Conservation (phyloP, 2,797 vertebrate genomes). For the Sebastes cheni region DNA sequence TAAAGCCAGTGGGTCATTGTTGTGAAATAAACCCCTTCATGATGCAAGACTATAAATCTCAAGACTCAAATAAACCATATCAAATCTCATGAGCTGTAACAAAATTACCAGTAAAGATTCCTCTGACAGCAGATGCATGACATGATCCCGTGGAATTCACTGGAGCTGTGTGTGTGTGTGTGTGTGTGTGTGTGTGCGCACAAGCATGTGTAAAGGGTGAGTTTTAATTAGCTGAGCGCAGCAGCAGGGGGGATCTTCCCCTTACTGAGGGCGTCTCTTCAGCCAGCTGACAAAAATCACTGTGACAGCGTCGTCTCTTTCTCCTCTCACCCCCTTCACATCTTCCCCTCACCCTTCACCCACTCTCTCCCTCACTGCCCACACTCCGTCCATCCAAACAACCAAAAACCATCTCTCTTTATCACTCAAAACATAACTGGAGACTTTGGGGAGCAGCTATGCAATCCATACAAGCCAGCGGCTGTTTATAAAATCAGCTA, state of each 20-base stretch:
- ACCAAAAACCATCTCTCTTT: not conserved
- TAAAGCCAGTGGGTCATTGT: too few species aligned
- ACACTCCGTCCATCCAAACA: conserved; percentile 7
- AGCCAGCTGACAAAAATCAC: conserved; percentile 63
- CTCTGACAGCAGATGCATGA: conserved; percentile 1
- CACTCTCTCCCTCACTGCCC: not conserved
- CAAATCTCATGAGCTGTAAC: not conserved
- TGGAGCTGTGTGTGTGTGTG: not conserved
- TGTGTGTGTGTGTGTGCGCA: not conserved
- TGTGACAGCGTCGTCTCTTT: conserved; percentile 45
- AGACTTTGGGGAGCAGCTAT: conserved; percentile 18
- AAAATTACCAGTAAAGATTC: not conserved
- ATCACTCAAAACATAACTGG: not conserved
- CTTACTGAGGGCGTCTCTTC: conserved; percentile 44
- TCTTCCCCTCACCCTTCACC: not conserved
- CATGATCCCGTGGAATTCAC: not conserved
- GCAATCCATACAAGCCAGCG: conserved; percentile 6
- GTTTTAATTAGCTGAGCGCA: conserved; percentile 75
- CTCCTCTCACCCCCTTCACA: conserved; percentile 10
- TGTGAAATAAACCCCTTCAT: too few species aligned
- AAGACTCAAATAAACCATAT: too few species aligned
- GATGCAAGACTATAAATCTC: too few species aligned
- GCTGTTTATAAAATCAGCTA: conserved; percentile 14
- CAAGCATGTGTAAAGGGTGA: conserved; percentile 10
- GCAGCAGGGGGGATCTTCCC: conserved; percentile 52